Evolutionary conservation across 2,888 invertebrate genomes (phyloP).

Genomic region (Clunio marinus): DNA sequence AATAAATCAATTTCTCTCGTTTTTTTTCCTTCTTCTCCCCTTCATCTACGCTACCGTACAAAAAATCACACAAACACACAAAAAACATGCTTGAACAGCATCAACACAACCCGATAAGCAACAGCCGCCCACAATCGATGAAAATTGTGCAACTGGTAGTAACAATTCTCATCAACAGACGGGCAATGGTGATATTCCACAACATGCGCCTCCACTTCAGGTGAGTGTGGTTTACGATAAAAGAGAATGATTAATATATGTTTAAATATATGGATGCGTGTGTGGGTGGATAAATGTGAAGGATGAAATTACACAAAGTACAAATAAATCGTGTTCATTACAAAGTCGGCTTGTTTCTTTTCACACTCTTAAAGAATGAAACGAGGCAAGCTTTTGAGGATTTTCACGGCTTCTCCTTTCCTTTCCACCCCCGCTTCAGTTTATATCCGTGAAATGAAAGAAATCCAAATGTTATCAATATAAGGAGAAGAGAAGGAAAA

Average conservation of each 20-base stretch:
- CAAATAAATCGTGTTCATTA: not conserved
- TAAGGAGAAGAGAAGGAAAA: not conserved
- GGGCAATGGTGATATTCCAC: constrained; percentile 61
- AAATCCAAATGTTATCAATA: too few species aligned
- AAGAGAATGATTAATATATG: not conserved
- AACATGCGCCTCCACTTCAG: constrained; percentile 59
- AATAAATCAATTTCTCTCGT: constrained; percentile 18
- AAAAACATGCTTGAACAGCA: not conserved
- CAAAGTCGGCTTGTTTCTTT: not conserved
- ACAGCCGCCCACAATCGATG: constrained; percentile 20
- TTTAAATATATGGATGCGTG: not conserved
- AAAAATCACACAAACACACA: not conserved
- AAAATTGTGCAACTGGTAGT: constrained; percentile 32
- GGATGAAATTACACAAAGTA: constrained; percentile 6
- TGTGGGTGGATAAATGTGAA: not conserved
- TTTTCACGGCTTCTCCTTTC: constrained; percentile 10
- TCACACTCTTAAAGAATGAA: not conserved
- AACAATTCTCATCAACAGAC: constrained; percentile 26
- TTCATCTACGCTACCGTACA: not conserved
- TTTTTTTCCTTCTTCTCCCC: not conserved
- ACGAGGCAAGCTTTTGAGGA: not conserved
- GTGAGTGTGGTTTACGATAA: constrained; percentile 44
- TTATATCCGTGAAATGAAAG: too few species aligned
- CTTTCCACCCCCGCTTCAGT: not conserved
- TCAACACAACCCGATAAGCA: constrained; percentile 18